Evolutionary conservation across 2,113 vertebrate genomes (phyloP).

Genomic region (Philantomba maxwellii): DNA sequence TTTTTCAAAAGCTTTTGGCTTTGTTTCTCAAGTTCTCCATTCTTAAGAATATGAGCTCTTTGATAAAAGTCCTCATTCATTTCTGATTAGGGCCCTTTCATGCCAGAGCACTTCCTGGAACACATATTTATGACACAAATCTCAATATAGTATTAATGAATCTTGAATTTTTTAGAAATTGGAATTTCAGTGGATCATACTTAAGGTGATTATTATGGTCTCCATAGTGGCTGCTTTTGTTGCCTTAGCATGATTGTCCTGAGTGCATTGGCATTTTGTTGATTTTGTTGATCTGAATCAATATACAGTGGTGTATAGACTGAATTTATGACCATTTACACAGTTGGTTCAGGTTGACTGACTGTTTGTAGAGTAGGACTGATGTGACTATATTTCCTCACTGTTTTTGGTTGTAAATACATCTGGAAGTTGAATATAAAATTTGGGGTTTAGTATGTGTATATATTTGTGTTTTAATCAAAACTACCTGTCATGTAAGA

Average conservation of each 20-base stretch:
- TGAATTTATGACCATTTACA: slow-evolving; percentile 1
- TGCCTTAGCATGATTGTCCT: background rate
- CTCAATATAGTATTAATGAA: background rate
- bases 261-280: background rate
- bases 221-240: background rate
- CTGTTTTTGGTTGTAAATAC: background rate
- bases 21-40: background rate
- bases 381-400: background rate
- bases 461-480: background rate
- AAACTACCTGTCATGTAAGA: background rate
- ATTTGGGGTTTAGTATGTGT: background rate
- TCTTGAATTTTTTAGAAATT: slow-evolving; percentile 26
- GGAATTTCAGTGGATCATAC: background rate
- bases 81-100: background rate
- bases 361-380: background rate
- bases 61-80: background rate
- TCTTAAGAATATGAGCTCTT: background rate
- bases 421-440: background rate
- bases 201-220: background rate
- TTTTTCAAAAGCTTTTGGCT: background rate
- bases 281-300: slow-evolving; percentile 13
- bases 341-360: background rate
- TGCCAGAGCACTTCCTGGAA: background rate
- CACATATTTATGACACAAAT: background rate
- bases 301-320: background rate